These are phyloP conservation scores for Habroteleia sp. DNA, from an alignment of 2,888 invertebrate species.

Conservation along the genomic window DNA sequence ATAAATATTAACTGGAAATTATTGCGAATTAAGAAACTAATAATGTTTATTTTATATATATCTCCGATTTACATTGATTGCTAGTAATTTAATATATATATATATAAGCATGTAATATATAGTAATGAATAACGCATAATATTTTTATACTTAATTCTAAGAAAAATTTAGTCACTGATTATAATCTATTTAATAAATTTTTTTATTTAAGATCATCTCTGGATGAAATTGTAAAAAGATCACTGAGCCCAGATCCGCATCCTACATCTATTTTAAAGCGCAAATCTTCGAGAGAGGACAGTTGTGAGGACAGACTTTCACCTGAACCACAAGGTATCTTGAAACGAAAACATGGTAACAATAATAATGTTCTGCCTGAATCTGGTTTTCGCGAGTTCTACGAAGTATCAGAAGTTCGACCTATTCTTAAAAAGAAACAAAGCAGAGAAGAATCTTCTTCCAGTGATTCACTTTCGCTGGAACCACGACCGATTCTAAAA, in stretches of 20 bases:
- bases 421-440: constrained; percentile 92
- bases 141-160: too few species aligned
- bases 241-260: constrained; percentile 85
- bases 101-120: neutral
- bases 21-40: too few species aligned
- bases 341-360: constrained; percentile 89
- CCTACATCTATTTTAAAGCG: constrained; percentile 86
- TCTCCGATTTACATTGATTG: too few species aligned
- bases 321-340: constrained; percentile 90
- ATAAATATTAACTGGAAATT: too few species aligned
- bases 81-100: too few species aligned
- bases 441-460: constrained; percentile 84
- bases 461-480: constrained; percentile 73
- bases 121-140: too few species aligned
- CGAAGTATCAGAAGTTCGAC: constrained; percentile 85
- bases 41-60: too few species aligned
- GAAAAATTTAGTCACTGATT: too few species aligned
- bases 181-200: neutral
- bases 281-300: constrained; percentile 85
- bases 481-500: constrained; percentile 88
- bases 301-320: constrained; percentile 84
- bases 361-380: constrained; percentile 67
- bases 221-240: constrained; percentile 85
- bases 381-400: constrained; percentile 55
- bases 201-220: constrained; percentile 82